Conservation (phyloP, 92 coral and sea anemone species). For the Desmophyllum pertusum region DNA sequence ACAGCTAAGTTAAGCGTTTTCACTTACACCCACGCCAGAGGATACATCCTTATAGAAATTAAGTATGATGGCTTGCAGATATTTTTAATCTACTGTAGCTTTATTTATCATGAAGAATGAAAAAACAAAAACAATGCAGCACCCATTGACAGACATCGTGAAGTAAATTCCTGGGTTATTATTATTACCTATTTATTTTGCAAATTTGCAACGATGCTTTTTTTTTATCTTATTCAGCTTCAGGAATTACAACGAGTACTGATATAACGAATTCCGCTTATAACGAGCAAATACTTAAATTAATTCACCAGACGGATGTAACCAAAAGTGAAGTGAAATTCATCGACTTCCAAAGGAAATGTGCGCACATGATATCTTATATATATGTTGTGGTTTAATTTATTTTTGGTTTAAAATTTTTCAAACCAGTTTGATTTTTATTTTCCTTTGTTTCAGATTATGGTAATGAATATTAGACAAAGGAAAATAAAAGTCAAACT, state of each 20-base stretch:
- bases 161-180: background rate
- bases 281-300: background rate
- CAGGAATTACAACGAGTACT: background rate
- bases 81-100: constrained; percentile 1
- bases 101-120: background rate
- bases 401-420: no score
- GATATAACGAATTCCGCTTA: no score
- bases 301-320: background rate
- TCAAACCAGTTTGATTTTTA: no score
- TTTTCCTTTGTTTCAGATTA: no score
- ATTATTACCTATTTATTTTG: background rate
- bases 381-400: no score
- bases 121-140: background rate
- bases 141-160: background rate
- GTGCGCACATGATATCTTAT: background rate
- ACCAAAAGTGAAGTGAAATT: background rate
- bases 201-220: background rate
- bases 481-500: no score
- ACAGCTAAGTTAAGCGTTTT: background rate
- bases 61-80: background rate
- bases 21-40: background rate
- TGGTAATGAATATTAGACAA: no score
- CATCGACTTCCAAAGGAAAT: background rate
- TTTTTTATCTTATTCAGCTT: background rate
- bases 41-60: background rate